A percentile compares a stretch with the other conserved stretches of the same genome.
Conservation (phyloP, 2,888 invertebrate genomes). For the Argyra leucocephala region DNA sequence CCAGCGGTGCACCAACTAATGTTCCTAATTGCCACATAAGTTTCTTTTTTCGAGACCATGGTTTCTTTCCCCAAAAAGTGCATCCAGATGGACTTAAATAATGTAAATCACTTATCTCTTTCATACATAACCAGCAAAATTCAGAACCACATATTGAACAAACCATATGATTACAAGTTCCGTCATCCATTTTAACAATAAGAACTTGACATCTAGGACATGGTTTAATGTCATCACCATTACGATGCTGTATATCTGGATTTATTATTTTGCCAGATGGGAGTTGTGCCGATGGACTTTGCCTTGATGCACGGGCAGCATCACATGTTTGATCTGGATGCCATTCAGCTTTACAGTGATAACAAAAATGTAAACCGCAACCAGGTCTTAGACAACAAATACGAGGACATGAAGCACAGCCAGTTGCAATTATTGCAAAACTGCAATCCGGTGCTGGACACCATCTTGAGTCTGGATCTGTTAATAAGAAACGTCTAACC, state of each 20-base stretch:
- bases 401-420: constrained; percentile 94
- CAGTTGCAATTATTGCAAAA: constrained; percentile 89
- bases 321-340: constrained; percentile 97
- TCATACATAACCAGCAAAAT: constrained; percentile 99
- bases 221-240: constrained; percentile 87
- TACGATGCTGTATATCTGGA: constrained; percentile 58
- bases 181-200: constrained; percentile 95
- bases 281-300: constrained; percentile 63
- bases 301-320: constrained; percentile 67
- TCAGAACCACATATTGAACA: constrained; percentile 95
- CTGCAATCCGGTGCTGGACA: constrained; percentile 96
- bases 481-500: constrained; percentile 80
- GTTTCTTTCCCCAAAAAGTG: constrained; percentile 96
- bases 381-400: constrained; percentile 84
- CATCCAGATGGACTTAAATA: constrained; percentile 89
- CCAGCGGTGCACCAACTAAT: constrained; percentile 90
- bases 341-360: constrained; percentile 97
- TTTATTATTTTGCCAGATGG: constrained; percentile 47
- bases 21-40: constrained; percentile 94
- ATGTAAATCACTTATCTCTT: constrained; percentile 94
- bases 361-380: constrained; percentile 94
- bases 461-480: constrained; percentile 93
- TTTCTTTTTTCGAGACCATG: constrained; percentile 97
- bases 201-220: constrained; percentile 85
- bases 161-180: constrained; percentile 97